Evolutionary conservation across 2,113 vertebrate genomes (phyloP).

Genomic region (Glaucomys volans): DNA sequence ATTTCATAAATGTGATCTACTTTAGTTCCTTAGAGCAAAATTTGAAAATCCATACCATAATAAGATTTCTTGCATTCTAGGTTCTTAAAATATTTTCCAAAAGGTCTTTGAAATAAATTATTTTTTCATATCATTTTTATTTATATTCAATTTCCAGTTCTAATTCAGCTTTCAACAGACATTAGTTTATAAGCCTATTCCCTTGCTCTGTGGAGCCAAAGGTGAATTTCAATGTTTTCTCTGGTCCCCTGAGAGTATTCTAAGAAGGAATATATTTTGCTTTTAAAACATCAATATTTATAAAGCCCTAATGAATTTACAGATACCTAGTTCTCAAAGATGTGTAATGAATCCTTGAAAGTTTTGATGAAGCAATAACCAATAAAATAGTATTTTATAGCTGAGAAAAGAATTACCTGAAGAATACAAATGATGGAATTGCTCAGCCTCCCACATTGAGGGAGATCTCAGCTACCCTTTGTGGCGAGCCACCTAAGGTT

Average conservation of each 20-base stretch:
- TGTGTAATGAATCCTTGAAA: constrained; percentile 21
- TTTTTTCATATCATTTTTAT: constrained; percentile 7
- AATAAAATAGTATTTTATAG: neutral
- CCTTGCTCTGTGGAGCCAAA: neutral
- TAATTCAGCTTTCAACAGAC: constrained; percentile 17
- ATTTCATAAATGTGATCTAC: neutral
- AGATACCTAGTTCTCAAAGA: constrained; percentile 28
- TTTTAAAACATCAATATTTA: constrained; percentile 30
- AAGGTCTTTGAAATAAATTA: constrained; percentile 37
- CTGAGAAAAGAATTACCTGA: constrained; percentile 29
- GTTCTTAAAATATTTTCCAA: neutral
- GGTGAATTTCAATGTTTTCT: neutral
- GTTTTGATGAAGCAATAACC: neutral
- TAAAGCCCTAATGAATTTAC: neutral
- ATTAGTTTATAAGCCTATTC: neutral
- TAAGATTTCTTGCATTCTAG: neutral
- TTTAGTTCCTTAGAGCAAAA: neutral
- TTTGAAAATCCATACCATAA: neutral
- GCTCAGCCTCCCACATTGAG: neutral
- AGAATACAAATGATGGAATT: constrained; percentile 19
- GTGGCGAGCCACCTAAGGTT: neutral
- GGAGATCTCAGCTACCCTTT: neutral
- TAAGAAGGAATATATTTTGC: neutral
- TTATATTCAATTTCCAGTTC: constrained; percentile 31
- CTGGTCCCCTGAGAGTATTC: neutral